phyloP scores from a whole-genome alignment of 2,888 invertebrate species.

The Leptinotarsa rubiginosa region DNA sequence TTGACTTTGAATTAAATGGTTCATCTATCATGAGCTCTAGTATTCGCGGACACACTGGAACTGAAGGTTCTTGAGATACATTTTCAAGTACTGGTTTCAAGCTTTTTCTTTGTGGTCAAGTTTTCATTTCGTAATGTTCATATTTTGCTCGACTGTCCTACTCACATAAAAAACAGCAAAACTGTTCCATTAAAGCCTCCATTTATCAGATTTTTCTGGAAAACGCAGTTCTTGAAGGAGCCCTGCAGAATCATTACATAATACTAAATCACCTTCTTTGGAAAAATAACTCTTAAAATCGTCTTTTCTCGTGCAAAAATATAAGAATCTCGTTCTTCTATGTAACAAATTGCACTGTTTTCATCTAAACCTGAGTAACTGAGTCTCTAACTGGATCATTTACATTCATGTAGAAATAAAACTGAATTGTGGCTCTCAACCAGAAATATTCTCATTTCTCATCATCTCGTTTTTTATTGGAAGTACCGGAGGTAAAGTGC shows the following conservation, averaged over 20 bases:
- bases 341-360: background rate
- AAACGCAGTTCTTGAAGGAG: too few relatives aligned
- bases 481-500: too few relatives aligned
- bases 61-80: background rate
- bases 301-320: background rate
- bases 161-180: too few relatives aligned
- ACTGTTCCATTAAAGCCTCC: too few relatives aligned
- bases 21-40: background rate
- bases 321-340: slow-evolving; percentile 1
- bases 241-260: too few relatives aligned
- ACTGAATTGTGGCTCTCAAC: too few relatives aligned
- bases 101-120: background rate
- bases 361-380: background rate
- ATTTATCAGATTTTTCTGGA: too few relatives aligned
- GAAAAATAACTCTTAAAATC: background rate
- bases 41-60: background rate
- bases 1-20: background rate
- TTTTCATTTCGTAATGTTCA: background rate
- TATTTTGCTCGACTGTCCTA: background rate
- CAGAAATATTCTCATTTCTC: too few relatives aligned
- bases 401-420: too few relatives aligned
- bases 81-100: background rate
- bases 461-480: too few relatives aligned
- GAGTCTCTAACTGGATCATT: too few relatives aligned
- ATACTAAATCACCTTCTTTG: too few relatives aligned